Conservation (phyloP, 2,888 invertebrate species). For the Lampropteryx suffumata region DNA sequence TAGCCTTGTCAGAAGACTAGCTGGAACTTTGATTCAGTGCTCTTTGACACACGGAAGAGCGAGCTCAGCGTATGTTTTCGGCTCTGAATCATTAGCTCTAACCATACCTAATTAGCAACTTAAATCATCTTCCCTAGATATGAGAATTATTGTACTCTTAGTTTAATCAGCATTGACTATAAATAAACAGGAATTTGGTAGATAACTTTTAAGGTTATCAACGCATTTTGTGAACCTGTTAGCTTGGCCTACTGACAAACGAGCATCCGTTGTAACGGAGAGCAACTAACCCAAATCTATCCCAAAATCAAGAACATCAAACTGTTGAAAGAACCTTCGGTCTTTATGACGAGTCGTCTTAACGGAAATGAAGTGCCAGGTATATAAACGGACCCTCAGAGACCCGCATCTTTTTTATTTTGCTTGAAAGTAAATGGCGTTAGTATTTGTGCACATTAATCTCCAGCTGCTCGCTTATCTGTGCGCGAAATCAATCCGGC, state of each 20-base stretch:
- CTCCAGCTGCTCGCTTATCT: constrained; percentile 40
- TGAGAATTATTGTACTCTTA: too few relatives aligned
- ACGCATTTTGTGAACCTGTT: constrained; percentile 4
- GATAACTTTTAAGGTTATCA: constrained; percentile 23
- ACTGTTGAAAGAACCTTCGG: constrained; percentile 3
- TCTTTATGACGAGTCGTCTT: neutral
- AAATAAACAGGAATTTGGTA: constrained; percentile 22
- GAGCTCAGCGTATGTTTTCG: too few relatives aligned
- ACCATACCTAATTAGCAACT: too few relatives aligned
- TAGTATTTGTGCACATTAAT: constrained; percentile 17
- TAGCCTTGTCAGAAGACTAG: too few relatives aligned
- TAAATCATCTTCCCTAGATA: too few relatives aligned
- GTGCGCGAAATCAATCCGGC: constrained; percentile 35
- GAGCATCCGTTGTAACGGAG: constrained; percentile 15
- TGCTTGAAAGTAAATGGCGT: neutral
- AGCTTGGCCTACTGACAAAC: constrained; percentile 22
- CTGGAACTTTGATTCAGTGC: too few relatives aligned
- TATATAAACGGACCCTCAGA: constrained; percentile 1
- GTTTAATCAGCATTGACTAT: too few relatives aligned
- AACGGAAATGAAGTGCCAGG: constrained; percentile 4
- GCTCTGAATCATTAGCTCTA: too few relatives aligned
- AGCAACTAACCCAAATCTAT: constrained; percentile 13
- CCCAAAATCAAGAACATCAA: constrained; percentile 6
- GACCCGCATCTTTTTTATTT: constrained; percentile 1
- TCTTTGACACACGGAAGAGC: too few relatives aligned